phyloP scores from a whole-genome alignment of 2,113 vertebrate genomes.

The Poeciliopsis retropinna region DNA sequence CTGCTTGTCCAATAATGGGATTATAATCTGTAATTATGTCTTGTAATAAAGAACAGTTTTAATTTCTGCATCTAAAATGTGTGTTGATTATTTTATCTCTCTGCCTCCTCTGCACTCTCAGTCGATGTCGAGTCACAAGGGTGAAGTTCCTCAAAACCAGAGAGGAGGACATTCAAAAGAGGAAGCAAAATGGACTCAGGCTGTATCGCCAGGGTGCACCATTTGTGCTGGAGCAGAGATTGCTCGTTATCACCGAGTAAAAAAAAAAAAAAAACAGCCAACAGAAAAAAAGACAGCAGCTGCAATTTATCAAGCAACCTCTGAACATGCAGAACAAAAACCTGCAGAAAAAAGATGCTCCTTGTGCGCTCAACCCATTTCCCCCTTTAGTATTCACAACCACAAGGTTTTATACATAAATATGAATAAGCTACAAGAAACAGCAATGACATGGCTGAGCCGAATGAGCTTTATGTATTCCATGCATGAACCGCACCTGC shows the following conservation, averaged over 20 bases:
- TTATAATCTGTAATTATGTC: neutral
- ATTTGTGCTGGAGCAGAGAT: neutral
- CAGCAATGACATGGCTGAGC: neutral
- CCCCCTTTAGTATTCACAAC: neutral
- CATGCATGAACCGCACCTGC: neutral
- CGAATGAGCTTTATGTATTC: neutral
- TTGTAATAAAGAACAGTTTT: neutral
- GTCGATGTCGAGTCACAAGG: neutral
- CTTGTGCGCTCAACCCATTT: neutral
- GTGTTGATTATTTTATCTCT: neutral
- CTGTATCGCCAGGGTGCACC: neutral
- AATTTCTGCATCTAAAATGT: neutral
- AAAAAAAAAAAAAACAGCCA: neutral
- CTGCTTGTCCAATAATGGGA: neutral
- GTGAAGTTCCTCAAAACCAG: neutral
- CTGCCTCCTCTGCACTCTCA: neutral
- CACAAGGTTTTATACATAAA: constrained; percentile 6
- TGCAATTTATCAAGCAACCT: constrained; percentile 6
- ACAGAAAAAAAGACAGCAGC: neutral
- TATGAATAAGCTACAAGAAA: neutral
- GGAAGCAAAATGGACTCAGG: neutral
- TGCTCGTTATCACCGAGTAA: neutral
- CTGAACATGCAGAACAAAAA: neutral
- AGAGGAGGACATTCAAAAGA: neutral
- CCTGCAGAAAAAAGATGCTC: neutral